Conservation (phyloP, 2,797 vertebrate genomes). For the Bradypus variegatus region DNA sequence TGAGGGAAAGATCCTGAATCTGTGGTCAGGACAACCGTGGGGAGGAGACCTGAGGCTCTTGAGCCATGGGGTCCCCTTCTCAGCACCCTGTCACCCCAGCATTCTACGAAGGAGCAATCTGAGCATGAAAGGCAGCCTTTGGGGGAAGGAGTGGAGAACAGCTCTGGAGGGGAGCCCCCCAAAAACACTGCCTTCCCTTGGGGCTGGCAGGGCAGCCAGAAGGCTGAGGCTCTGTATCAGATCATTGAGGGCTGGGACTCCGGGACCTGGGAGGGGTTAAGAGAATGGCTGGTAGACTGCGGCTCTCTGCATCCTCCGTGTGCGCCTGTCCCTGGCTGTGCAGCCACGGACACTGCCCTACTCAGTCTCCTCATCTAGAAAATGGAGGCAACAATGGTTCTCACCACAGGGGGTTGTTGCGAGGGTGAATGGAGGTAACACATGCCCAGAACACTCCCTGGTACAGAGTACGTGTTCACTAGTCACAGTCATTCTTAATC, state of each 20-base stretch:
- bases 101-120: background rate
- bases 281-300: background rate
- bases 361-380: background rate
- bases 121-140: background rate
- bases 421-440: background rate
- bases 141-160: background rate
- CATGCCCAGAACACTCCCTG: background rate
- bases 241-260: fast-evolving
- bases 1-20: background rate
- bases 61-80: background rate
- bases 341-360: background rate
- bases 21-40: background rate
- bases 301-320: fast-evolving
- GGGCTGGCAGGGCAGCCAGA: too few relatives aligned
- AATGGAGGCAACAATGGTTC: background rate
- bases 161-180: background rate
- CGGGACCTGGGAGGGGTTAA: background rate
- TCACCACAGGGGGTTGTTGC: background rate
- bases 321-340: background rate
- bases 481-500: background rate
- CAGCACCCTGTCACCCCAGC: background rate
- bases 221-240: background rate
- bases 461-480: background rate
- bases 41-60: background rate
- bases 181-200: background rate